Conservation (phyloP, 2,113 vertebrate genomes). For the Python bivittatus region DNA sequence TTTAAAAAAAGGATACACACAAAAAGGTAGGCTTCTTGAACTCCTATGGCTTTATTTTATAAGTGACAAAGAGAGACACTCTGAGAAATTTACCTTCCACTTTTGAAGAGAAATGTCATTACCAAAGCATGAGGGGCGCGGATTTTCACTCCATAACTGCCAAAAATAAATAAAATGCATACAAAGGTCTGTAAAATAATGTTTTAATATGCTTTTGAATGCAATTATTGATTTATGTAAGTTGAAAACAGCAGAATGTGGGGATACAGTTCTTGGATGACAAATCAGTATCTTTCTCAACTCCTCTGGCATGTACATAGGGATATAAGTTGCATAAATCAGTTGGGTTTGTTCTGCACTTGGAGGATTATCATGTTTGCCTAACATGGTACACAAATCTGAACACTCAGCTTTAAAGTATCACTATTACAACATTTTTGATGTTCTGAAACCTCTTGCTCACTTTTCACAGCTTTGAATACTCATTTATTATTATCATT, state of each 20-base stretch:
- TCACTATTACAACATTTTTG: neutral
- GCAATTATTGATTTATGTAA: neutral
- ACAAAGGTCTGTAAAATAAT: neutral
- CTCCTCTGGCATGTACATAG: neutral
- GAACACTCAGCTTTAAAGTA: neutral
- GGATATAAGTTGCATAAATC: neutral
- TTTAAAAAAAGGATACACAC: neutral
- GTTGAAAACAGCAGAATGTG: neutral
- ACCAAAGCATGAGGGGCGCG: conserved; percentile 93
- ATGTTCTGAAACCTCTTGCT: neutral
- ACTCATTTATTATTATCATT: neutral
- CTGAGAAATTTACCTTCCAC: conserved; percentile 80
- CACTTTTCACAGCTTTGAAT: neutral
- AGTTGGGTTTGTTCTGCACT: neutral
- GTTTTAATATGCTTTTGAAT: neutral
- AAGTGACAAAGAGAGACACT: neutral
- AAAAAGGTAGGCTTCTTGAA: neutral
- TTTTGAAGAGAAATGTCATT: conserved; percentile 97
- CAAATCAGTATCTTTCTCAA: neutral
- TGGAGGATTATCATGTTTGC: neutral
- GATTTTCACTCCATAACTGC: conserved; percentile 94
- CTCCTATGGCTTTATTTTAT: neutral
- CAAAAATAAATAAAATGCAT: conserved; percentile 1
- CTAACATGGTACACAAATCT: neutral
- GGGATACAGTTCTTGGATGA: neutral